phyloP scores from a whole-genome alignment of 1,140 invertebrate species.

The Ceratina calcarata region DNA sequence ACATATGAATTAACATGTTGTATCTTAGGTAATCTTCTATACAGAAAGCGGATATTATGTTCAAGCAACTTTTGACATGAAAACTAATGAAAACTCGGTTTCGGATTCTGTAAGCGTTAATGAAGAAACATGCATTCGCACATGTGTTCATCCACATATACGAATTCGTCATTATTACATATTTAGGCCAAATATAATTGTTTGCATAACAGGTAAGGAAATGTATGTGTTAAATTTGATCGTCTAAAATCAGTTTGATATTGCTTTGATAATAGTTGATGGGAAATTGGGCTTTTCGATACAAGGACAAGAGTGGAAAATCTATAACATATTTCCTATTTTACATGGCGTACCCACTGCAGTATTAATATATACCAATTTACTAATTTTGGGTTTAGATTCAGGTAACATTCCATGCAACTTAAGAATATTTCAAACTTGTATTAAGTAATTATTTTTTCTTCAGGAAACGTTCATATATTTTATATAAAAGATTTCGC shows the following conservation, averaged over 20 bases:
- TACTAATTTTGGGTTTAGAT: conserved; percentile 61
- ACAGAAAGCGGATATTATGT: conserved; percentile 43
- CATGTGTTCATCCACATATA: conserved; percentile 20
- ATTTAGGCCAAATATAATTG: conserved; percentile 52
- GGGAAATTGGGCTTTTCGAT: conserved; percentile 59
- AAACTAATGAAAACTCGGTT: background rate
- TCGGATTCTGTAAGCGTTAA: background rate
- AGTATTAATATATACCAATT: conserved; percentile 40
- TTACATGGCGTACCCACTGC: conserved; percentile 49
- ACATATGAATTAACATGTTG: conserved; percentile 8
- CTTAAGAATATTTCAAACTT: conserved; percentile 1
- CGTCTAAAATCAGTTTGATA: conserved; percentile 8
- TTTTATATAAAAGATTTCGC: conserved; percentile 52
- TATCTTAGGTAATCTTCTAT: conserved; percentile 50
- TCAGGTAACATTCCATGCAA: conserved; percentile 49
- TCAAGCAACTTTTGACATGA: conserved; percentile 16
- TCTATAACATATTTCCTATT: conserved; percentile 54
- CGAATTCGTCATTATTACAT: conserved; percentile 51
- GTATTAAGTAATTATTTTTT: conserved; percentile 3
- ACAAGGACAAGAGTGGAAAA: conserved; percentile 49
- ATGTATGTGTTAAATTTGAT: background rate
- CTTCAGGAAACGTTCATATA: conserved; percentile 54
- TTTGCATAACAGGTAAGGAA: conserved; percentile 57
- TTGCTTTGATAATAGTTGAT: conserved; percentile 42
- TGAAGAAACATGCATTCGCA: background rate